Conservation (phyloP, 2,797 vertebrate genomes). For the Macropodus opercularis region DNA sequence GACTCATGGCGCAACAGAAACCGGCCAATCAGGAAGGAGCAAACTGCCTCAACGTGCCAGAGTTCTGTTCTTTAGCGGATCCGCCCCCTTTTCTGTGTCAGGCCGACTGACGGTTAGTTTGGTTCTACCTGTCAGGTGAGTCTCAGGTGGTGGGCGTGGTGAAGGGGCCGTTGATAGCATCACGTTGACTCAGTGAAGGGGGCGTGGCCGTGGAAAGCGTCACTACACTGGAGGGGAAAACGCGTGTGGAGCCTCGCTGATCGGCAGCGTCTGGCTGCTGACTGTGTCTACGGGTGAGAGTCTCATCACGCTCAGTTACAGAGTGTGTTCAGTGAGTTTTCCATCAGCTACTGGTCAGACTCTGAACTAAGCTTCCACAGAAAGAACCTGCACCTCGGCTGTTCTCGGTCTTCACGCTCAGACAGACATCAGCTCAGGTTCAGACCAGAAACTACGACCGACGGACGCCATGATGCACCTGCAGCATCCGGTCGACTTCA, state of each 20-base stretch:
- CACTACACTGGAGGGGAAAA: slow-evolving; percentile 77
- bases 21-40: slow-evolving; percentile 22
- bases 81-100: too few species aligned
- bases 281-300: slow-evolving; percentile 92
- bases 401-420: slow-evolving; percentile 83
- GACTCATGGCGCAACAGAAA: rapidly evolving
- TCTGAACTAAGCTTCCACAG: too few species aligned
- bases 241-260: slow-evolving; percentile 86
- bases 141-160: slow-evolving; percentile 83
- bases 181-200: too few species aligned
- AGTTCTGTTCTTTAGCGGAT: too few species aligned
- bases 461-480: slow-evolving; percentile 88
- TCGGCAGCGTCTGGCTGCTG: slow-evolving; percentile 88
- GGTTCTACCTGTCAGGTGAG: slow-evolving; percentile 31
- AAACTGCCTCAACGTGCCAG: background rate
- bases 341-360: too few species aligned
- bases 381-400: slow-evolving; percentile 83
- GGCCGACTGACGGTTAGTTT: background rate
- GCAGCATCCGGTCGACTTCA: slow-evolving; percentile 82
- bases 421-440: slow-evolving; percentile 64
- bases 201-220: slow-evolving; percentile 93
- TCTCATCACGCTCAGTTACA: too few species aligned
- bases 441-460: slow-evolving; percentile 82
- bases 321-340: too few species aligned
- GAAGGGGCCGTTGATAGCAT: too few species aligned